Conservation (phyloP, 2,113 vertebrate genomes). For the Erpornis zantholeuca region DNA sequence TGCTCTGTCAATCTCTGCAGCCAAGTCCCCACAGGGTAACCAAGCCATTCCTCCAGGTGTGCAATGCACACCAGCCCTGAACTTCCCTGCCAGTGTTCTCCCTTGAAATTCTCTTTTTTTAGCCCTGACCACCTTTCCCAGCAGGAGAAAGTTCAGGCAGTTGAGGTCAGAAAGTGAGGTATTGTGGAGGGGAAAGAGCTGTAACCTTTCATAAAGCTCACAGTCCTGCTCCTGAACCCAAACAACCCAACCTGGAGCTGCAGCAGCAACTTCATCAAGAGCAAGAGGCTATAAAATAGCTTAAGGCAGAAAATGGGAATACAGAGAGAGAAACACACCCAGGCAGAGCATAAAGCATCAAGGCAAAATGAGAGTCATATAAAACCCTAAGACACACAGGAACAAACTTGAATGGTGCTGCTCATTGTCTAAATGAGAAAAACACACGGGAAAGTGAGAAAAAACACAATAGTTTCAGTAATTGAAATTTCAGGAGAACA, state of each 20-base stretch:
- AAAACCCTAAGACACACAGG: not conserved
- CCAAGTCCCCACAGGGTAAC: not conserved
- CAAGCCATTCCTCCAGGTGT: not conserved
- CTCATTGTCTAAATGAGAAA: conserved; percentile 35
- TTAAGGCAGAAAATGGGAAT: not conserved
- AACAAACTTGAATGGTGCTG: not conserved
- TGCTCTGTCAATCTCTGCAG: not conserved
- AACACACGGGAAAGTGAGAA: not conserved
- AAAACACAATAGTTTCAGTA: conserved; percentile 21
- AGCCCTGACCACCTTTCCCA: not conserved
- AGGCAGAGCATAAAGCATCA: not conserved
- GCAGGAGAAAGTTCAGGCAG: fast-evolving
- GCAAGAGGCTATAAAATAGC: not conserved
- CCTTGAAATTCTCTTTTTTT: not conserved
- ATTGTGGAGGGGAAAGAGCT: not conserved
- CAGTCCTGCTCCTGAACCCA: not conserved
- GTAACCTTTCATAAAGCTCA: not conserved
- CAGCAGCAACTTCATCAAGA: not conserved
- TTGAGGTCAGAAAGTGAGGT: not conserved
- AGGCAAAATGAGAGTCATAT: not conserved
- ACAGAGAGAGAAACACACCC: not conserved
- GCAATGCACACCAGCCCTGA: not conserved
- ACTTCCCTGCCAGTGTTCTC: not conserved
- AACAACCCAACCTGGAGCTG: not conserved
- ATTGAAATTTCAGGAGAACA: conserved; percentile 54